These are phyloP conservation scores for Sitodiplosis mosellana DNA, from an alignment of 1,140 invertebrate species.

Conservation along the genomic window DNA sequence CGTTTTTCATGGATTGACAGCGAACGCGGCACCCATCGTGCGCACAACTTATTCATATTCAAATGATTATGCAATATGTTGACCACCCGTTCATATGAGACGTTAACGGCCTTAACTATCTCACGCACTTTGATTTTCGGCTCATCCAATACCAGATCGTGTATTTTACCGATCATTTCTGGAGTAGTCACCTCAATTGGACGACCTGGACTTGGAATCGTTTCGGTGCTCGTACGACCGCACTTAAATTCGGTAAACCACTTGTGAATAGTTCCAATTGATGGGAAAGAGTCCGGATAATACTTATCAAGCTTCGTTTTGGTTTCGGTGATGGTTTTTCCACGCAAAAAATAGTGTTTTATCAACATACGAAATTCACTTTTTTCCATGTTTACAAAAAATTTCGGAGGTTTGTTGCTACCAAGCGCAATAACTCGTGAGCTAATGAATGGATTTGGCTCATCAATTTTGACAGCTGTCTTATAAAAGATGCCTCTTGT, in stretches of 20 bases:
- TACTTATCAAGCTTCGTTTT: not conserved
- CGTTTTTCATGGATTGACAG: slow-evolving; percentile 16
- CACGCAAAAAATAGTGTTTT: not conserved
- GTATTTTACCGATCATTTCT: slow-evolving; percentile 12
- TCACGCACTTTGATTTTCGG: slow-evolving; percentile 9
- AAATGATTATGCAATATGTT: slow-evolving; percentile 9
- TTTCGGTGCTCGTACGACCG: slow-evolving; percentile 15
- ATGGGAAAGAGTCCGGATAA: slow-evolving; percentile 11
- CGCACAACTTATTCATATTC: slow-evolving; percentile 12
- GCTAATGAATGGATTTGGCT: too few species aligned
- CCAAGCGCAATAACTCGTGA: too few species aligned
- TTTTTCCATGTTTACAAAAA: not conserved
- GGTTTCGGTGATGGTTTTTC: not conserved
- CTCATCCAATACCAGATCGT: slow-evolving; percentile 13
- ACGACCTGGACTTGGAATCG: slow-evolving; percentile 13
- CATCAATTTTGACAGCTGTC: too few species aligned
- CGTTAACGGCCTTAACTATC: not conserved
- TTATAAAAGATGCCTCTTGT: too few species aligned
- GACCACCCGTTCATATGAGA: not conserved
- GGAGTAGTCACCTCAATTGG: slow-evolving; percentile 2
- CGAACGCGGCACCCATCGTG: slow-evolving; percentile 16
- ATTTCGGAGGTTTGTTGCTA: too few species aligned
- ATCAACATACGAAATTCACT: slow-evolving; percentile 1
- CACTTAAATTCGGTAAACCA: slow-evolving; percentile 16
- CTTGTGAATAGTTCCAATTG: slow-evolving; percentile 12